Evolutionary conservation across 2,797 vertebrate species (phyloP), one percentile per base, ranked within the genome.

Genomic region (Acrocephalus scirpaceus): DNA sequence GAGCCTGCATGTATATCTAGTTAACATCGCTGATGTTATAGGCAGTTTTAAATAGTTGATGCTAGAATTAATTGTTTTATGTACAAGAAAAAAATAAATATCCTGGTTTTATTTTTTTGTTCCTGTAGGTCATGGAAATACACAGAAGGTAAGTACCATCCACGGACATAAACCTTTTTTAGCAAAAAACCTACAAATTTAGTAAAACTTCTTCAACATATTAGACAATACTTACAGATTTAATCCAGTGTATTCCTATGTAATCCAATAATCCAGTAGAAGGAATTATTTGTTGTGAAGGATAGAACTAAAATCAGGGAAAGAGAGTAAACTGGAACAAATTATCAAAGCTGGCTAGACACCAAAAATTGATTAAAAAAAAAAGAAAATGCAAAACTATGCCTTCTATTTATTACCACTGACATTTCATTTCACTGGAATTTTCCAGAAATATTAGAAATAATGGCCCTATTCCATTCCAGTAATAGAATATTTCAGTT

Each of bases 101-200:
- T 12, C 23, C 20, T 77, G 26, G 9, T 92, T 84, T 74, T 80
- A 11, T 61, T 27, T 40, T 60, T 91, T 96, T 92, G 38, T 90
- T 89, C 36, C 20, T 82, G 51, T 64, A 98, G 98, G 92, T 96
- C 50, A 67, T 79, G 96, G 96, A 95, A 97, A 88, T 66, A 73
- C 72, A 72, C 96, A 97, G 38, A 90, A 67, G 95, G 98, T 98
- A 85, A 95, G 98, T 94, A 48, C 80, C 86, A 48, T 76, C 32
- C 1, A 9, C 65, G 2, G 10, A 73, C 14, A 76, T 40, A 74
- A 92, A 73, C 17, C 14, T 26, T 38, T 26, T 58, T 60, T 38
- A 18, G 34, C 57, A 60, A 60, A 60, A 40, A 58, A 23, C 6
- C 44, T 51, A 58, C 5, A 58, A 67, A 66, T 77, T 60, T 42